A percentile compares a stretch with the other conserved stretches of the same genome.
These are phyloP conservation scores for Trachelus tabidus DNA, from an alignment of 2,888 invertebrate species.

Conservation along the genomic window DNA sequence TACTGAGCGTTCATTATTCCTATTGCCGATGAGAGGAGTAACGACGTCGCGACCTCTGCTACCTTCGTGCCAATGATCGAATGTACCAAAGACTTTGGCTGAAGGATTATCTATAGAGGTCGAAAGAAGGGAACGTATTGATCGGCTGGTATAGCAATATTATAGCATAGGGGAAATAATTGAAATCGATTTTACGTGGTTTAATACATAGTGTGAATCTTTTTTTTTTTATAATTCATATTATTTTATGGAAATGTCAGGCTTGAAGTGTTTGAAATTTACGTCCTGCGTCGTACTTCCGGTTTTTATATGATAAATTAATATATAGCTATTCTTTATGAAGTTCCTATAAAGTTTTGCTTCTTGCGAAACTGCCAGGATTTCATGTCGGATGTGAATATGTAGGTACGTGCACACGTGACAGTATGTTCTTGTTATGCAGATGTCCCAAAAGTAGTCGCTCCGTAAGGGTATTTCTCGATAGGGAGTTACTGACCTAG, in stretches of 20 bases:
- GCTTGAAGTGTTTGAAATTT: not conserved
- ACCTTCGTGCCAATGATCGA: slow-evolving; percentile 1
- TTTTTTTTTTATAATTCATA: no score
- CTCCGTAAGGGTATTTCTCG: not conserved
- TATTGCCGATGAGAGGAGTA: slow-evolving; percentile 42
- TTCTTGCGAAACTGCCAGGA: not conserved
- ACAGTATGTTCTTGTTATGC: not conserved
- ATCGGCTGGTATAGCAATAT: not conserved
- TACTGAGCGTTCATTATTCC: slow-evolving; percentile 52
- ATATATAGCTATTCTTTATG: not conserved
- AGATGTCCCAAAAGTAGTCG: not conserved
- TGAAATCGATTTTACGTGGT: not conserved
- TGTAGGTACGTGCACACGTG: not conserved
- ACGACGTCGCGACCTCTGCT: not conserved
- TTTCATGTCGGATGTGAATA: not conserved
- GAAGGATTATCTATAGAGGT: not conserved
- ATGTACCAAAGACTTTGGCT: not conserved
- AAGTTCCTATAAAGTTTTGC: not conserved
- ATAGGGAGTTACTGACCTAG: not conserved
- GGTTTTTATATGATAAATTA: not conserved
- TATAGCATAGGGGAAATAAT: not conserved
- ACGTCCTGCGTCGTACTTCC: not conserved
- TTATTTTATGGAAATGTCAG: no score
- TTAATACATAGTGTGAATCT: no score
- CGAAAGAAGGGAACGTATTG: not conserved